These are phyloP conservation scores for Eulithis prunata DNA, from an alignment of 2,888 invertebrate genomes.

Conservation along the genomic window DNA sequence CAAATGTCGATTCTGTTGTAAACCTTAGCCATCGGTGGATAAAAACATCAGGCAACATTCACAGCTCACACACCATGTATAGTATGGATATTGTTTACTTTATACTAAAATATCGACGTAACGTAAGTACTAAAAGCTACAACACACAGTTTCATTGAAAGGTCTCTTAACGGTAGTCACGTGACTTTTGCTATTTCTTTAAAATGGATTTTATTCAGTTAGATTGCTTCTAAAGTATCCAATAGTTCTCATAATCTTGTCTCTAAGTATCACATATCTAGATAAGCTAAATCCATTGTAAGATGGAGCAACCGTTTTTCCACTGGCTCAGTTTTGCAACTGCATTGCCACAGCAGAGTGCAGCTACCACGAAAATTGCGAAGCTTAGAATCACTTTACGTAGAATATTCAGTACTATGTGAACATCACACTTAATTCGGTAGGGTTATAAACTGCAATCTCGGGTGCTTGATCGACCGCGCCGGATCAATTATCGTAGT, in stretches of 20 bases:
- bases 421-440: slow-evolving; percentile 50
- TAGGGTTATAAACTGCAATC: slow-evolving; percentile 51
- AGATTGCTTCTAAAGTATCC: not conserved
- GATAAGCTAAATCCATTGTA: slow-evolving; percentile 58
- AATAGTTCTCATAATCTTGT: not conserved
- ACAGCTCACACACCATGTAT: no score
- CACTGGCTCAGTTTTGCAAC: slow-evolving; percentile 72
- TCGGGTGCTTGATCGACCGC: slow-evolving; percentile 53
- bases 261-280: slow-evolving; percentile 35
- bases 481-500: slow-evolving; percentile 53
- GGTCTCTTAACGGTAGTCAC: no score
- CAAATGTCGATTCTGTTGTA: no score
- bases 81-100: no score
- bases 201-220: no score
- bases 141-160: no score
- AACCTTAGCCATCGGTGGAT: no score
- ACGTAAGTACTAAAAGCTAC: no score
- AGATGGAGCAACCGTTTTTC: slow-evolving; percentile 73
- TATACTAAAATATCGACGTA: no score
- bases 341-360: slow-evolving; percentile 60
- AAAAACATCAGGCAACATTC: no score
- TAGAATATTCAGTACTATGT: slow-evolving; percentile 14
- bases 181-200: no score
- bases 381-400: slow-evolving; percentile 53
- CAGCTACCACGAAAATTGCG: slow-evolving; percentile 55